Conservation (phyloP, 2,888 invertebrate genomes). For the Sericinus montela region DNA sequence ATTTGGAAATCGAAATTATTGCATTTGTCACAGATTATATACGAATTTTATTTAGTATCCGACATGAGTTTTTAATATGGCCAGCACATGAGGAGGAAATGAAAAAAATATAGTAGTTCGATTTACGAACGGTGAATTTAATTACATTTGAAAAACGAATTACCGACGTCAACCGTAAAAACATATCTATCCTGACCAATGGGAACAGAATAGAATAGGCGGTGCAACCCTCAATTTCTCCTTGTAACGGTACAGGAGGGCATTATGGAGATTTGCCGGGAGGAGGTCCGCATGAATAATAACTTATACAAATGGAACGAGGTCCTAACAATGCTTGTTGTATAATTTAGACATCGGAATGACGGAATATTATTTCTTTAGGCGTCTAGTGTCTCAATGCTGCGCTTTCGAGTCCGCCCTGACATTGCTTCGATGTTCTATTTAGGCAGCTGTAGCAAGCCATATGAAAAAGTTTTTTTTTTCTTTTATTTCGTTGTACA, state of each 20-base stretch:
- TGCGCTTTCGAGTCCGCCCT: not conserved
- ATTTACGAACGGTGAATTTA: no score
- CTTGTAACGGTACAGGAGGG: constrained; percentile 5
- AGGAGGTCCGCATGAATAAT: constrained; percentile 14
- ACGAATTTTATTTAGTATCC: no score
- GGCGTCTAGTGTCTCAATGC: not conserved
- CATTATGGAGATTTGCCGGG: constrained; percentile 7
- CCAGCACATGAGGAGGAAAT: no score
- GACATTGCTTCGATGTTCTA: constrained; percentile 1
- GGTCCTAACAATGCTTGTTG: constrained; percentile 13
- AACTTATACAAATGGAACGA: constrained; percentile 3
- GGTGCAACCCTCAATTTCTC: constrained; percentile 12
- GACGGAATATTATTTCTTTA: constrained; percentile 8
- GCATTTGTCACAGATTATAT: no score
- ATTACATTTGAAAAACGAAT: not conserved
- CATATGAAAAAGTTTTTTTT: no score
- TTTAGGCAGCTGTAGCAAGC: not conserved
- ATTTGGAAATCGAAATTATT: no score
- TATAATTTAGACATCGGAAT: constrained; percentile 18
- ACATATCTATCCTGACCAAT: not conserved
- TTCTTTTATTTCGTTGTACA: no score
- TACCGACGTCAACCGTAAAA: not conserved
- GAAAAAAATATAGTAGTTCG: no score
- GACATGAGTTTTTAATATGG: no score
- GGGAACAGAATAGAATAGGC: constrained; percentile 12